Evolutionary conservation across 2,888 invertebrate species (phyloP), one percentile per base, ranked within the genome.

Genomic region (Cheilosia scutellata): DNA sequence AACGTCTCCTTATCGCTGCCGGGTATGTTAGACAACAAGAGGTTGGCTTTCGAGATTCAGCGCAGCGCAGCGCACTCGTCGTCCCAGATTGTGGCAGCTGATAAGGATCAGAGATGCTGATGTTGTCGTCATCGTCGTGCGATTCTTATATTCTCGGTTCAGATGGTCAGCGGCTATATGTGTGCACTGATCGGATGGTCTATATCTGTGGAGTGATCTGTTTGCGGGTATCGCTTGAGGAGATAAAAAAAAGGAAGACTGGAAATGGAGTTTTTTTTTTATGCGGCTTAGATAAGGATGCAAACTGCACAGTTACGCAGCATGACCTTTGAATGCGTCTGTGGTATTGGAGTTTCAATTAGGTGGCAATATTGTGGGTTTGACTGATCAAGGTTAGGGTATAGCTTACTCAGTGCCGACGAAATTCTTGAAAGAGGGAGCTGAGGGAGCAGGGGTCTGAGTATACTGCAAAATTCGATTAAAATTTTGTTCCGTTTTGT

Each of bases 1-100:
- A 86, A 68, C 75, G 76, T 77, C 80, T 72, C 57, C 86, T 86
- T 86, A 86, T 86, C 86, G 86, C 76, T 86, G 86, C 82, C 76
- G 86, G 86, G 82, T 86, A 82, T 86, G 86, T 86, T 82, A 70
- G 86, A 86, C 86, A 86, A 86, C 75, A 51, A 80, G 84, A 75
- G 71, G 80, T 86, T 74, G 80, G 57, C 47, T 76, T 25, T 58
- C 9, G 58, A 27, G 42, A 42, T 25, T 6, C 44, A 9, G 20
- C 44, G 4, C 71, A 71, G 25, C 20, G 25, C 37, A 72, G 68
- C 51, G 53, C 70, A 77, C 44, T 72, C 71, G 66, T 66, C 71
- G 63, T 72, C 55, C 58, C 51, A 76, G 82, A 82, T 82, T 82
- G 70, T 76, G 70, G 70, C 76, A 70, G 40, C 42, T 82, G 76